A percentile compares a stretch with the other conserved stretches of the same genome.
phyloP scores from a whole-genome alignment of 2,888 invertebrate genomes.

The Ormyrus pomaceus region DNA sequence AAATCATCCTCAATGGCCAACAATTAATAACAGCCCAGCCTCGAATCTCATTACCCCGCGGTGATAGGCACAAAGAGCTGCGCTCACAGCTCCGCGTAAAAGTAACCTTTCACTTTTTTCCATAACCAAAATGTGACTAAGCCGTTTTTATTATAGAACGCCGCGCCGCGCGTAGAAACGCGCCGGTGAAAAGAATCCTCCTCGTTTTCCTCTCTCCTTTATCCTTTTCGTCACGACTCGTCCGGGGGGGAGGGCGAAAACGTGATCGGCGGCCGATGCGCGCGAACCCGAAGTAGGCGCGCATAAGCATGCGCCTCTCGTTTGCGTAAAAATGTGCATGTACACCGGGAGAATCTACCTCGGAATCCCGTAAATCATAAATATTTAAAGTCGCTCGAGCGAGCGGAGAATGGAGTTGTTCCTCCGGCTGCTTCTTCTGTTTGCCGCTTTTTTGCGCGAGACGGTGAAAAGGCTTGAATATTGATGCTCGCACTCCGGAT shows the following conservation, averaged over 20 bases:
- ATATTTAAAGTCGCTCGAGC: too few relatives aligned
- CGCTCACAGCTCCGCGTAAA: background rate
- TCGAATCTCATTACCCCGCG: background rate
- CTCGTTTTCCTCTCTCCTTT: constrained; percentile 11
- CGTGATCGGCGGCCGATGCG: constrained; percentile 18
- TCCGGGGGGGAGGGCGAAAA: constrained; percentile 1
- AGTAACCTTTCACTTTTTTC: constrained; percentile 39
- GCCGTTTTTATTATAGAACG: constrained; percentile 8
- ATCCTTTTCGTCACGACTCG: constrained; percentile 21
- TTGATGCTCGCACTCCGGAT: too few relatives aligned
- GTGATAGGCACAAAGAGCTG: background rate
- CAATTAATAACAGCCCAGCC: constrained; percentile 15
- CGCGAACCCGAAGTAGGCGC: constrained; percentile 22
- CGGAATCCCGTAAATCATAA: too few relatives aligned
- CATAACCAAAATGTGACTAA: constrained; percentile 26
- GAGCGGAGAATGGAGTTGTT: too few relatives aligned
- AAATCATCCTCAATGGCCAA: background rate
- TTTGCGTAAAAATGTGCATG: background rate
- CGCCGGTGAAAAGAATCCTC: too few relatives aligned
- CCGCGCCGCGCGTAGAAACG: background rate
- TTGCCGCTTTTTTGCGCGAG: too few relatives aligned
- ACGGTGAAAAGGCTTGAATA: too few relatives aligned
- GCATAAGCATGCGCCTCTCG: constrained; percentile 19
- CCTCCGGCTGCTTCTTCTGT: too few relatives aligned
- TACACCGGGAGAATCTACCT: background rate